Evolutionary conservation across 2,113 vertebrate genomes (phyloP).

Genomic region (Pollachius pollachius): DNA sequence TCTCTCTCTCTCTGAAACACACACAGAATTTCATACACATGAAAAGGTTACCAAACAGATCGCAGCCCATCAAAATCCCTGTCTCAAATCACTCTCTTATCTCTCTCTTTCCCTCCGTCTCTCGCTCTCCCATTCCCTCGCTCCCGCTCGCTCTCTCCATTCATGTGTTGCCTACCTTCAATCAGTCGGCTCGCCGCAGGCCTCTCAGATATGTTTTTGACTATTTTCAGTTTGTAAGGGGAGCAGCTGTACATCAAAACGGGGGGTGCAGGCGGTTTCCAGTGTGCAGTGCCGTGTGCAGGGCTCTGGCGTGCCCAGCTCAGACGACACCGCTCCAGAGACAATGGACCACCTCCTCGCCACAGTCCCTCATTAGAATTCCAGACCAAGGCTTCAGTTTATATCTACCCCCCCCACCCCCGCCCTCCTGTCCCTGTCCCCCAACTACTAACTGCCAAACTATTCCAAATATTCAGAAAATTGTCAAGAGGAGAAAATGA

Average conservation of each 20-base stretch:
- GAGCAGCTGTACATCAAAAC: conserved; percentile 50
- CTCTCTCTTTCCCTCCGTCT: background rate
- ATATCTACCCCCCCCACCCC: conserved; percentile 32
- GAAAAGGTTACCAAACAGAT: background rate
- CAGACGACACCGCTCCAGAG: conserved; percentile 39
- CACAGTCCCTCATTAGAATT: conserved; percentile 54
- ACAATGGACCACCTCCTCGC: conserved; percentile 60
- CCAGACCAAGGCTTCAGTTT: conserved; percentile 40
- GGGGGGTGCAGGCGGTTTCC: background rate
- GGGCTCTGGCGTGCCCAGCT: conserved; percentile 26
- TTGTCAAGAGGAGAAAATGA: no score
- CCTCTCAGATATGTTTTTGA: conserved; percentile 25
- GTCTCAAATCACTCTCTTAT: background rate
- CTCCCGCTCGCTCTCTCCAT: background rate
- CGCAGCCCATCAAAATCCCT: background rate
- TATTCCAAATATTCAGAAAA: no score
- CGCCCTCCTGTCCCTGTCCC: background rate
- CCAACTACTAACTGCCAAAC: no score
- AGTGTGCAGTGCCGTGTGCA: conserved; percentile 35
- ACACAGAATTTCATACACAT: conserved; percentile 2
- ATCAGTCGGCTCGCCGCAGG: conserved; percentile 15
- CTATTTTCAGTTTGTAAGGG: conserved; percentile 15
- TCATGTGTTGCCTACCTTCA: background rate
- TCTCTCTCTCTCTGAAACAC: conserved; percentile 3
- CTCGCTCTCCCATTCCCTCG: conserved; percentile 2